phyloP scores from a whole-genome alignment of 92 coral and sea anemone genomes.

The Parazoanthus atlanticus region DNA sequence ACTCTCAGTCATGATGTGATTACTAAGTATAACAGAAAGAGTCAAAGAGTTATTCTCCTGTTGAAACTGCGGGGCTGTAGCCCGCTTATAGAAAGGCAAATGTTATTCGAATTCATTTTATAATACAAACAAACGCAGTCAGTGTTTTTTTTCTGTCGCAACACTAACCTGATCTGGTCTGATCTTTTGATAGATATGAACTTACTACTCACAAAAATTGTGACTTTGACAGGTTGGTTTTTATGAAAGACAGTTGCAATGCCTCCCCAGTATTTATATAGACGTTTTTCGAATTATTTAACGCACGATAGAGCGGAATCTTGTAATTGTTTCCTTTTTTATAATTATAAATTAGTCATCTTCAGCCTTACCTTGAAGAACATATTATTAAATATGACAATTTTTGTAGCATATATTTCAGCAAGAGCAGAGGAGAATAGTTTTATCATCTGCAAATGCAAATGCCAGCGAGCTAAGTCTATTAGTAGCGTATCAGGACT shows the following conservation, averaged over 20 bases:
- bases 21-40: not conserved
- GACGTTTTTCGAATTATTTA: no score
- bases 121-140: no score
- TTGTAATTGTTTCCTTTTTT: no score
- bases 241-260: not conserved
- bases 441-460: no score
- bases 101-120: not conserved
- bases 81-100: not conserved
- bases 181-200: not conserved
- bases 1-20: not conserved
- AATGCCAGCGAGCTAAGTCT: no score
- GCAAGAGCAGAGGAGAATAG: no score
- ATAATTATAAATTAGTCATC: no score
- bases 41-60: not conserved
- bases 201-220: not conserved
- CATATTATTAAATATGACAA: no score
- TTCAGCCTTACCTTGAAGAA: no score
- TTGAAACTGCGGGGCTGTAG: not conserved
- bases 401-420: no score
- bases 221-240: not conserved
- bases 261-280: no score
- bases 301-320: no score
- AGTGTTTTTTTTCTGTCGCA: not conserved
- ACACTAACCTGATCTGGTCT: not conserved
- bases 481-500: not conserved